A percentile compares a stretch with the other conserved stretches of the same genome.
Evolutionary conservation across 2,888 invertebrate genomes (phyloP).

Genomic region (Melanostoma mellinum): DNA sequence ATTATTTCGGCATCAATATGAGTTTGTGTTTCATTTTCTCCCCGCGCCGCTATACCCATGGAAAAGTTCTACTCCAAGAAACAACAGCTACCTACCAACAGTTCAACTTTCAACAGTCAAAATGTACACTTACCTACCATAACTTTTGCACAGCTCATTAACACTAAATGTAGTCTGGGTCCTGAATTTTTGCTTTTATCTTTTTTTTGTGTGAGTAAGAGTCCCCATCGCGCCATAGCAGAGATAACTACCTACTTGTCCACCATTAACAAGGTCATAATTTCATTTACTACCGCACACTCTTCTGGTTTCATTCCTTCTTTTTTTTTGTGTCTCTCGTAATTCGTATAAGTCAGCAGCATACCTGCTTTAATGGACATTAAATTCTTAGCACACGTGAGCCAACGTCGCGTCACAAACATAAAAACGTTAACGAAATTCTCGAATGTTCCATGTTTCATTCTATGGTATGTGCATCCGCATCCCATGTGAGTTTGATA

Average conservation of each 20-base stretch:
- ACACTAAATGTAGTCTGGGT: slow-evolving; percentile 31
- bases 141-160: slow-evolving; percentile 40
- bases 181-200: neutral
- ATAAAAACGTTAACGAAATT: slow-evolving; percentile 53
- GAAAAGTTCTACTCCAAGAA: neutral
- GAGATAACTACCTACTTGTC: neutral
- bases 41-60: too few relatives aligned
- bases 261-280: slow-evolving; percentile 63
- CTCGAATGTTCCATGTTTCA: slow-evolving; percentile 1
- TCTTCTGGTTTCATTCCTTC: slow-evolving; percentile 39
- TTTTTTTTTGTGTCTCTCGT: slow-evolving; percentile 6
- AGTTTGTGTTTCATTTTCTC: neutral
- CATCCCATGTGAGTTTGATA: neutral
- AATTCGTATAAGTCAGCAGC: neutral
- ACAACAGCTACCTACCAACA: slow-evolving; percentile 11
- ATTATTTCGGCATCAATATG: too few relatives aligned
- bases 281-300: slow-evolving; percentile 50
- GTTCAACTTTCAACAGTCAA: slow-evolving; percentile 24
- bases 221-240: neutral
- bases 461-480: slow-evolving; percentile 15
- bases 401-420: slow-evolving; percentile 12
- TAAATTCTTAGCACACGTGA: slow-evolving; percentile 40
- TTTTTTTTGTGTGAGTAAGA: neutral
- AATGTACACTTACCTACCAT: neutral
- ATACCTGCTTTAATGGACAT: slow-evolving; percentile 50